Evolutionary conservation across 1,140 invertebrate genomes (phyloP).

Genomic region (Drosophila trapezifrons): DNA sequence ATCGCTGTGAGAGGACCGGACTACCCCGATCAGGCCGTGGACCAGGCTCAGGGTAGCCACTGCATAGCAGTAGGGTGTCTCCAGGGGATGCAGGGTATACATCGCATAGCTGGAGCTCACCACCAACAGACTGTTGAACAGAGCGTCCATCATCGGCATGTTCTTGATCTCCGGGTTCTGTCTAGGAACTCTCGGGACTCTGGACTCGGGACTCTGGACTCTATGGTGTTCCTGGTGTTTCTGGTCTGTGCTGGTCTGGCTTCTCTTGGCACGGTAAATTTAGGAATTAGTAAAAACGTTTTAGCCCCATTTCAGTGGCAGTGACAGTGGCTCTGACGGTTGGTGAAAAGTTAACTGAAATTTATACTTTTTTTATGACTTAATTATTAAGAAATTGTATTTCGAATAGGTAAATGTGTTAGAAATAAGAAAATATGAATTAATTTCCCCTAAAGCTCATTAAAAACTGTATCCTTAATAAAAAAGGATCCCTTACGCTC

Average conservation of each 20-base stretch:
- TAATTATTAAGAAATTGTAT: too few relatives aligned
- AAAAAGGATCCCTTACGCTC: too few relatives aligned
- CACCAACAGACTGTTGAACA: conserved; percentile 71
- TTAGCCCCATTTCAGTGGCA: conserved; percentile 28
- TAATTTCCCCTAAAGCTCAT: too few relatives aligned
- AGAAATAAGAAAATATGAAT: too few relatives aligned
- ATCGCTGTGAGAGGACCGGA: conserved; percentile 46
- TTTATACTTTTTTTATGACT: background rate
- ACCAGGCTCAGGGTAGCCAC: conserved; percentile 67
- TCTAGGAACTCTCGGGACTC: background rate
- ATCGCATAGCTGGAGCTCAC: conserved; percentile 76
- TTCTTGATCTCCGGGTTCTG: background rate
- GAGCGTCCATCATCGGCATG: conserved; percentile 67
- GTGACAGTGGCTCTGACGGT: conserved; percentile 32
- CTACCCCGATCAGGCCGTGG: conserved; percentile 67
- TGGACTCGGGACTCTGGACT: too few relatives aligned
- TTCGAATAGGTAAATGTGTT: too few relatives aligned
- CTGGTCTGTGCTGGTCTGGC: too few relatives aligned
- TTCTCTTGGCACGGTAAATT: conserved; percentile 64
- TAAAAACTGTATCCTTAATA: too few relatives aligned
- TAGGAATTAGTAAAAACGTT: conserved; percentile 35
- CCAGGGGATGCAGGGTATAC: conserved; percentile 56
- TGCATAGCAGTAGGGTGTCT: conserved; percentile 68
- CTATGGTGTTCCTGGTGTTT: background rate
- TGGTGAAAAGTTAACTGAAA: background rate